Evolutionary conservation across 2,113 vertebrate species (phyloP).

Genomic region (Cyanoliseus patagonus): DNA sequence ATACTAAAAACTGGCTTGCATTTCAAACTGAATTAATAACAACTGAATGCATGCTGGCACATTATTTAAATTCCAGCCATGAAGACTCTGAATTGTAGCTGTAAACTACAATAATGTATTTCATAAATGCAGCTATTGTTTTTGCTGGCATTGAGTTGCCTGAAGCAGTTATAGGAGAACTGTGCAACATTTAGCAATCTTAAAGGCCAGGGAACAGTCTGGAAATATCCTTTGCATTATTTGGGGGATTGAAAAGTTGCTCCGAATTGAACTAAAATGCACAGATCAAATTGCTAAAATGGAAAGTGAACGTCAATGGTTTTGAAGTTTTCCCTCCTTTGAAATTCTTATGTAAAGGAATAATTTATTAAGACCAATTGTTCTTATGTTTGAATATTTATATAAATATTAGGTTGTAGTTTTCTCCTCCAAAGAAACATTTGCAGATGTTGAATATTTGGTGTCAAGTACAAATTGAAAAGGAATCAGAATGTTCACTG

Average conservation of each 20-base stretch:
- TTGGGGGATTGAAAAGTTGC: not conserved
- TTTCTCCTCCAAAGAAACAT: not conserved
- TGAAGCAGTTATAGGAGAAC: not conserved
- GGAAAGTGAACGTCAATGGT: not conserved
- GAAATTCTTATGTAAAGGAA: not conserved
- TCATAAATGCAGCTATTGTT: conserved; percentile 54
- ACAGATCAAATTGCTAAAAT: not conserved
- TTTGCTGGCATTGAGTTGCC: conserved; percentile 27
- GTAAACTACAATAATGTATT: conserved; percentile 30
- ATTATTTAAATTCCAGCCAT: conserved; percentile 34
- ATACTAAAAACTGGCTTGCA: not conserved
- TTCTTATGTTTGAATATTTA: not conserved
- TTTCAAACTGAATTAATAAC: conserved; percentile 26
- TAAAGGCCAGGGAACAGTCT: not conserved
- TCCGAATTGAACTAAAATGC: not conserved
- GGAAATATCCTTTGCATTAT: not conserved
- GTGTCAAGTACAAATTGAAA: not conserved
- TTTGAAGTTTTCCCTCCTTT: not conserved
- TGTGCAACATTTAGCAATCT: not conserved
- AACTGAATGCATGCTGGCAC: conserved; percentile 14
- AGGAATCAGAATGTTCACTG: not conserved
- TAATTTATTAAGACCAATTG: not conserved
- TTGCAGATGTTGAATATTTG: not conserved
- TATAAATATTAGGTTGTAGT: not conserved
- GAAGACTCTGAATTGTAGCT: conserved; percentile 31